Base-by-base conservation (phyloP, 2,797 vertebrate genomes). In the Nannoperca obscura region DNA sequence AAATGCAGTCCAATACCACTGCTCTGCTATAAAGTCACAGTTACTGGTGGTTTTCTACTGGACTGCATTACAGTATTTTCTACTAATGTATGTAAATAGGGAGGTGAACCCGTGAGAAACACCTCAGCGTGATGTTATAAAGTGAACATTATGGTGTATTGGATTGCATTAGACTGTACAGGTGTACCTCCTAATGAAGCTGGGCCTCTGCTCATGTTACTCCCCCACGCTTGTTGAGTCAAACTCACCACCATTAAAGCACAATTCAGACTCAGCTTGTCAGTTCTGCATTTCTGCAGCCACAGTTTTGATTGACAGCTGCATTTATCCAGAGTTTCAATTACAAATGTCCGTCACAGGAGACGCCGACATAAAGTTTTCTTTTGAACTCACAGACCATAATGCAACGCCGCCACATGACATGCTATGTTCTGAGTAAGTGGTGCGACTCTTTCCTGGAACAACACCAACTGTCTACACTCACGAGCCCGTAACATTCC, bases 401-500 rank as follows among this genome's bases (percentile, higher is more conserved):
- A 54, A 72, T 50, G 34, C 55, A 66, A 14, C 11, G 57, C 44
- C 46, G 15, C 53, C 38, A 53, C 53, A 46, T 36, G 36, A n/a
- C 7, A 15, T 24, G 12, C 24, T 27, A 13, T 27, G 27, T 46
- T 63, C 22, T 53, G 49, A 66, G 62, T 17, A 7, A 53, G 27
- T 40, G 55, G 27, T 55, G 40, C 10, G 64, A 63, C 20, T 30
- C 32, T 68, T 44, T n/a, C 7, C 36, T 59, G 67, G 67, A 63
- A 53, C 59, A 74, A 36, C 76, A 62, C 20, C 40, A 46, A 17
- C 19, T 53, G 54, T 58, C 36, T 36, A 53, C 62, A 20, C 69
- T 42, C 20, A 8, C 24, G 1, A 27, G 1, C 3, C 17, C 1
- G 0, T 9, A 3, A 6, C 61, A 68, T 80, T 83, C 74, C 80